Percentiles rank a stretch among this genome's conserved stretches.
Evolutionary conservation across 2,113 vertebrate genomes (phyloP).

Genomic region (Himantopus leucocephalus): DNA sequence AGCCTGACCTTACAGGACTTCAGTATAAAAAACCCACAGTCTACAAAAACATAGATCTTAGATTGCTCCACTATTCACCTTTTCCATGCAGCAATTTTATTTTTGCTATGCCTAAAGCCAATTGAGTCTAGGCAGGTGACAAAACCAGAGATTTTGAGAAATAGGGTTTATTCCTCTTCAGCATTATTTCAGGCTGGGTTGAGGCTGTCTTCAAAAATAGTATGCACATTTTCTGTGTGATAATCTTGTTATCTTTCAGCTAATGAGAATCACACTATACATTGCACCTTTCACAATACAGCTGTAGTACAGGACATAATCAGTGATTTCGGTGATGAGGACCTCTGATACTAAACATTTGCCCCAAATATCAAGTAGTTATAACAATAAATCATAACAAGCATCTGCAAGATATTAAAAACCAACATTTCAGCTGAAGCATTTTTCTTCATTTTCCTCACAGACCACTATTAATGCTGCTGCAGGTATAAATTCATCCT

Average conservation of each 20-base stretch:
- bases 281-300: neutral
- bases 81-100: neutral
- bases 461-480: neutral
- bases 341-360: neutral
- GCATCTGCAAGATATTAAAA: neutral
- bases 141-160: neutral
- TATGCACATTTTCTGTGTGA: neutral
- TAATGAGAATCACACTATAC: neutral
- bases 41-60: neutral
- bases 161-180: neutral
- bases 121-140: neutral
- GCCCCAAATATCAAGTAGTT: neutral
- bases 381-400: neutral
- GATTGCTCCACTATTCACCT: neutral
- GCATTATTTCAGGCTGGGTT: neutral
- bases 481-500: neutral
- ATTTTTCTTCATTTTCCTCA: neutral
- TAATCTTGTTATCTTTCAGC: neutral
- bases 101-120: neutral
- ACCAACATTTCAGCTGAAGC: neutral
- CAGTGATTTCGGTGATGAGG: neutral
- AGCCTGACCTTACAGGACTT: neutral
- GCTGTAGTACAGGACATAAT: neutral
- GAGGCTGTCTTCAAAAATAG: neutral
- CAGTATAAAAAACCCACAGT: neutral